phyloP scores from a whole-genome alignment of 2,888 invertebrate genomes.

The Thera britannica region DNA sequence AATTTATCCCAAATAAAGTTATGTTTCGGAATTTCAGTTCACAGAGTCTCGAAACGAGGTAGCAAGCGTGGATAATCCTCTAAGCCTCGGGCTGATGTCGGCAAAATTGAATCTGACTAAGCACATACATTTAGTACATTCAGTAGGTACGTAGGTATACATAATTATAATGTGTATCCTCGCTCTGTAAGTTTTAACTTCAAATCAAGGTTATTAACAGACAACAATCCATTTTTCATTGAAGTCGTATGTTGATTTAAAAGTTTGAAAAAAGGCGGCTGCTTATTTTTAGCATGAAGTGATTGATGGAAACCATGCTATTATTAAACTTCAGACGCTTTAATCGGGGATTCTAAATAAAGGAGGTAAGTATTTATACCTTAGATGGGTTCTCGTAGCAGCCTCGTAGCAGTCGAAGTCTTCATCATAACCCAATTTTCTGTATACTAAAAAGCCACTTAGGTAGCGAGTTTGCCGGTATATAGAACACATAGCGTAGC shows the following conservation, averaged over 20 bases:
- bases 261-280: no score
- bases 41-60: slow-evolving; percentile 14
- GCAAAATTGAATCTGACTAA: slow-evolving; percentile 33
- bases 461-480: slow-evolving; percentile 8
- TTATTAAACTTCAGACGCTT: no score
- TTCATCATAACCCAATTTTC: slow-evolving; percentile 22
- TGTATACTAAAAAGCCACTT: slow-evolving; percentile 20
- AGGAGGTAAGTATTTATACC: not conserved
- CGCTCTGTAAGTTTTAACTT: no score
- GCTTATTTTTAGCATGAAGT: no score
- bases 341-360: not conserved
- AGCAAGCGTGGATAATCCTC: slow-evolving; percentile 30
- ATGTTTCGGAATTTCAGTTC: slow-evolving; percentile 17
- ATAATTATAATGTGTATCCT: no score
- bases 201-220: no score
- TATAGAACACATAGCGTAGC: slow-evolving; percentile 15
- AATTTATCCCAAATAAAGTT: slow-evolving; percentile 15
- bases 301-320: no score
- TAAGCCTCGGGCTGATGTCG: slow-evolving; percentile 34
- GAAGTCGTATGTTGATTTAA: no score
- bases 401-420: slow-evolving; percentile 5
- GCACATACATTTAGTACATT: not conserved
- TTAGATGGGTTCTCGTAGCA: slow-evolving; percentile 19
- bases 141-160: no score
- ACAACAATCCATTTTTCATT: no score